Evolutionary conservation across 2,888 invertebrate species (phyloP), one percentile per base, ranked within the genome.

Genomic region (Chymomyza procnemis): DNA sequence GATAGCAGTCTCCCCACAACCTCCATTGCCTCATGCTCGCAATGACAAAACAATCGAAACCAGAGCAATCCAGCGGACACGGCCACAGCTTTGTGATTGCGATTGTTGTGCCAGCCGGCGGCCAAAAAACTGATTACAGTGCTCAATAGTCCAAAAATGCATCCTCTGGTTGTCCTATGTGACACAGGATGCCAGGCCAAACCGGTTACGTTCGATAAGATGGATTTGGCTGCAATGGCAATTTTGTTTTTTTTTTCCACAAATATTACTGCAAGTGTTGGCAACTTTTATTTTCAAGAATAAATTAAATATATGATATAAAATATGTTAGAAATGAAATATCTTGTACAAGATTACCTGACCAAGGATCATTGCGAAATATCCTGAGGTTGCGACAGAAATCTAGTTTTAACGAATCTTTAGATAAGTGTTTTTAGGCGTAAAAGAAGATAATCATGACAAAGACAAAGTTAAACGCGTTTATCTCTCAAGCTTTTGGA

Each of bases 201-300:
- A 4, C 34, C 34, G 14, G 16, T 8, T 18, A 2, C n/a, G 48
- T 50, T 14, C 14, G 50, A 50, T 50, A 50, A 50, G 50, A 26
- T 26, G 52, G 4, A 50, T 8, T n/a, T 18, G 48, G 16, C 6
- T 8, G 48, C 8, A 18, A 18, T 50, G 48, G 48, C 5, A 22
- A 4, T 3, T 16, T 4, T 52, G 4, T 21, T 21, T 21, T 21
- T 19, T 74, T 69, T n/a, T n/a, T n/a, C n/a, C n/a, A n/a, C n/a
- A 81, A 76, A 76, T 78, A 67, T 70, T 78, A 71, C 79, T 81
- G n/a, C n/a, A 73, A 71, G 74, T 83, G 84, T 83, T 84, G 86
- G 86, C 75, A 83, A 86, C 86, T 84, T 85, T 75, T 26, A 6
- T 26, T 8, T 74, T 56, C 78, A 75, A 66, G n/a, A n/a, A n/a